phyloP scores from a whole-genome alignment of 2,888 invertebrate species.

The Hedya salicella region DNA sequence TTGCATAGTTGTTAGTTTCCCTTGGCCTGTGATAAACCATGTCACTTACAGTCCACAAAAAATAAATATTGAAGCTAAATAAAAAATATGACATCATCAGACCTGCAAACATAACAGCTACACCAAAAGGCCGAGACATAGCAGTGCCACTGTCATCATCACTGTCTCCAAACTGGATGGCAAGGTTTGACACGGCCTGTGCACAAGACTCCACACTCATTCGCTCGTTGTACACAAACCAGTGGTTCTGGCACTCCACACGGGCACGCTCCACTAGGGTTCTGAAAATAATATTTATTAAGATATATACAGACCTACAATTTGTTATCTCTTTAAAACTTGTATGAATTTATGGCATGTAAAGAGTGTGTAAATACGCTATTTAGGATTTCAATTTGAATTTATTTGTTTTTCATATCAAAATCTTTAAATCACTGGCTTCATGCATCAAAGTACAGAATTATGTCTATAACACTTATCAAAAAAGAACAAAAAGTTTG shows the following conservation, averaged over 20 bases:
- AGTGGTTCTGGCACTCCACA: conserved; percentile 98
- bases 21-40: no score
- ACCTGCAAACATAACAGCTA: conserved; percentile 98
- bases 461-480: no score
- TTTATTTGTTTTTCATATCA: no score
- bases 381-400: no score
- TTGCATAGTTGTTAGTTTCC: no score
- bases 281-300: conserved; percentile 61
- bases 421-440: no score
- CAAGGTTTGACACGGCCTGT: conserved; percentile 98
- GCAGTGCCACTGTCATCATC: conserved; percentile 97
- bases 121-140: conserved; percentile 99
- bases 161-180: conserved; percentile 99
- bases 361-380: no score
- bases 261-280: conserved; percentile 97
- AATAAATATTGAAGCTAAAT: neutral
- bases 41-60: no score
- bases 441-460: no score
- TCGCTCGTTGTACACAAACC: conserved; percentile 98
- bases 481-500: no score
- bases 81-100: no score
- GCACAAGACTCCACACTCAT: conserved; percentile 99
- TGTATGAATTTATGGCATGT: no score
- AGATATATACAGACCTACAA: neutral
- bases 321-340: neutral